Base-by-base conservation (phyloP, 2,888 invertebrate species). In the Aspidiotus rigidus region DNA sequence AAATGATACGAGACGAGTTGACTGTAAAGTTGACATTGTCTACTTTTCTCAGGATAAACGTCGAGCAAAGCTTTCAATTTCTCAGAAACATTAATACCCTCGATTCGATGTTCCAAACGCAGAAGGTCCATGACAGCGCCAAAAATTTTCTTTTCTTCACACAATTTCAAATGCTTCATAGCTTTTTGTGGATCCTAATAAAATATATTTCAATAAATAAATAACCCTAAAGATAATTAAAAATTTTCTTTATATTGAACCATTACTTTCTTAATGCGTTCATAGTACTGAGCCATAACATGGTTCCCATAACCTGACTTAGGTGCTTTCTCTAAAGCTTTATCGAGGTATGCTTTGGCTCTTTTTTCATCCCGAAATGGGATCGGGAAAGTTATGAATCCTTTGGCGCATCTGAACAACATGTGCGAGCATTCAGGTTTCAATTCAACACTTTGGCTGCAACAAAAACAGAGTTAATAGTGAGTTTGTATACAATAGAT, bases 81-180 rank as follows among this genome's bases (percentile, higher is more conserved):
- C 5, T 15, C 15, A 15, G 56, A n/a, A 8, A 60, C 28, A n/a
- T 42, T 7, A 9, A 49, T 9, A 0, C 44, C 57, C 10, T 57
- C 7, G 16, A 15, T 17, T 1, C n/a, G 1, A 28, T 39, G 44
- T 59, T 66, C 28, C 3, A 66, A 28, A 42, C 59, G n/a, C 6
- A 67, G 10, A 1, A 67, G 39, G 57, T 67, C 67, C 49, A 67
- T 49, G 10, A 17, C n/a, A 8, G 67, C 67, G 1, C 67, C 67
- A 44, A 59, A 67, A 0, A 67, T 59, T 16, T 16, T 39, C 40
- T 59, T 42, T 9, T 57, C 44, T 7, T n/a, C 15, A 44, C 59
- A 59, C 0, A 67, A 49, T 10, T 60, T 15, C 15, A 67, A 11
- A 15, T 42, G 53, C n/a, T 49, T 15, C 1, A 67, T 59, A 0